Base-by-base conservation (phyloP, 2,113 vertebrate species). In the Anhinga rufa region DNA sequence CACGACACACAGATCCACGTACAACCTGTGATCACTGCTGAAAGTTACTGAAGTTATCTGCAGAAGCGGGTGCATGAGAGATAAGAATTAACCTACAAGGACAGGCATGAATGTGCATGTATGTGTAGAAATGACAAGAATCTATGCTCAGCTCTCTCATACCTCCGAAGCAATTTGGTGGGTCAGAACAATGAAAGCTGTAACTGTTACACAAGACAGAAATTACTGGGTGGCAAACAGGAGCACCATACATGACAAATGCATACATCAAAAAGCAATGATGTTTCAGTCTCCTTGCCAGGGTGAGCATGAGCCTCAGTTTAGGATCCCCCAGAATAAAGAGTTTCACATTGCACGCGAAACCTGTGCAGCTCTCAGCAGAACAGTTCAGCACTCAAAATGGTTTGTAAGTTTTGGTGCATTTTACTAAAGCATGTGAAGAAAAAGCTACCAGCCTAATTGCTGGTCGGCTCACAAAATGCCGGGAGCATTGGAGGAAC, bases 81-180 rank as follows among this genome's bases (percentile, higher is more conserved):
- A 5, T 2, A 32, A 74, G 32, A 80, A 42, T 13, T 32, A 15
- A 58, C 22, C 42, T 34, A 3, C 18, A 36, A 58, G 44, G 49
- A 21, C 3, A 46, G 32, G 10, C 3, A 1, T 6, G 12, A 57
- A 20, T 1, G 24, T 14, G n/a, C 10, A 20, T 0, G 2, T 2
- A 0, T 2, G 32, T 7, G 25, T 4, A 61, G 57, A 26, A 79
- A 79, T 5, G 10, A 40, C 5, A 66, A 10, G 3, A 34, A 9
- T 18, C 22, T 4, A 2, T 4, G 17, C 32, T 22, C 66, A 71
- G 38, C 21, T 36, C 44, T 42, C 52, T 34, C 32, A 9, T 20
- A 52, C 10, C 24, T 72, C 82, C 40, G 46, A 29, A 58, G 17
- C 7, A 10, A 10, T 12, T 20, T 46, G 51, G 6, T 72, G 58